Evolutionary conservation across 1,140 invertebrate species (phyloP).

Genomic region (Leptinotarsa texana): DNA sequence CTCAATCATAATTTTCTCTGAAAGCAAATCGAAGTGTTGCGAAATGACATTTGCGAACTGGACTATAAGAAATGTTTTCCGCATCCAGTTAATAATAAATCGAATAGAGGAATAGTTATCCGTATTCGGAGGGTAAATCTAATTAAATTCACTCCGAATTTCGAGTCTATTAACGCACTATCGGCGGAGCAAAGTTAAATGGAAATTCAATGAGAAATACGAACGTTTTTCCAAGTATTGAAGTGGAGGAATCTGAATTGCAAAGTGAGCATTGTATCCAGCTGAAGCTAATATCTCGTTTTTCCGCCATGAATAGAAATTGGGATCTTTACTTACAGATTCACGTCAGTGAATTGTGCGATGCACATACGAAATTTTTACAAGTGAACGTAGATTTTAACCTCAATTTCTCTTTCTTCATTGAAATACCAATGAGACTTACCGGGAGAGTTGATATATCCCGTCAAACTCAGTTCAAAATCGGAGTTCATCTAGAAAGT

Average conservation of each 20-base stretch:
- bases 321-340: slow-evolving; percentile 11
- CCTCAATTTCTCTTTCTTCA: too few relatives aligned
- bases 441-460: too few relatives aligned
- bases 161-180: slow-evolving; percentile 16
- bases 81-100: not conserved
- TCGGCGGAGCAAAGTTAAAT: not conserved
- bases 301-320: slow-evolving; percentile 15
- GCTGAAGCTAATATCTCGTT: slow-evolving; percentile 1
- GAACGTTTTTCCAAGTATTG: slow-evolving; percentile 1
- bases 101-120: not conserved
- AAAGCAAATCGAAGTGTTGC: too few relatives aligned
- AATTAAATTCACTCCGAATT: slow-evolving; percentile 9
- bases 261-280: slow-evolving; percentile 5
- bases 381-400: too few relatives aligned
- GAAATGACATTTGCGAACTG: too few relatives aligned
- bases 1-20: not conserved
- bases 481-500: too few relatives aligned
- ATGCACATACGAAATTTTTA: too few relatives aligned
- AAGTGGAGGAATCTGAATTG: slow-evolving; percentile 6
- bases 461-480: too few relatives aligned
- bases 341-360: not conserved
- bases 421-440: too few relatives aligned
- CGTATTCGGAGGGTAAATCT: not conserved
- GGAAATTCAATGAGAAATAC: slow-evolving; percentile 14
- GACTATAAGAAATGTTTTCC: too few relatives aligned